Evolutionary conservation across 2,888 invertebrate species (phyloP), one percentile per base, ranked within the genome.

Genomic region (Periphyllus acericola): DNA sequence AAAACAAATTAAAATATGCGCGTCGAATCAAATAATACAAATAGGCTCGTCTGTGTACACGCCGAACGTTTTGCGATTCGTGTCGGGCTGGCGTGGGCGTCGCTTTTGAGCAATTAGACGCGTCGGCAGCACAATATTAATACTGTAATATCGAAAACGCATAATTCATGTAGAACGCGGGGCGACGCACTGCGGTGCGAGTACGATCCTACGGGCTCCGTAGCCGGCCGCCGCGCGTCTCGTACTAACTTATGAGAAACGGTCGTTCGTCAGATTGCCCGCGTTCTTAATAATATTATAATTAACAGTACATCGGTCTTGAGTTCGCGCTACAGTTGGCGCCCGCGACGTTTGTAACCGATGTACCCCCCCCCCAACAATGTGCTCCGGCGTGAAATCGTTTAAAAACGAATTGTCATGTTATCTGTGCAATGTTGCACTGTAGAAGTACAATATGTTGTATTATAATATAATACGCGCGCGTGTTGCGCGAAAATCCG

Each of bases 91-190:
- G 46, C 17, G 72, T 74, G 55, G 74, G 52, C 83, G 72, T 83
- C 83, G n/a, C 74, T 83, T 83, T 83, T 60, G 74, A 74, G 72
- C 52, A 83, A 74, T 81, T 74, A 83, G 55, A 83, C 74, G 83
- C 34, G 55, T 72, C 32, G 36, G 74, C 83, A 29, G 55, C 74
- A 74, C n/a, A n/a, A n/a, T n/a, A n/a, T n/a, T n/a, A n/a, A n/a
- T n/a, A n/a, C n/a, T 46, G 1, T 46, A 46, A 55, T 72, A 40
- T 83, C 55, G 74, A 55, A 83, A 83, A 83, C 83, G 25, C 72
- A 40, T 71, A 46, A 46, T 74, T 74, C 25, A 36, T 25, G 21
- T 9, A 29, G n/a, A 6, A 71, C 25, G 25, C 66, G 6, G 25
- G 25, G 66, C 21, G n/a, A n/a, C n/a, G n/a, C n/a, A n/a, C n/a